Percentiles rank a stretch among this genome's conserved stretches.
These are phyloP conservation scores for Protonemura montana DNA, from an alignment of 2,888 invertebrate species.

Conservation along the genomic window DNA sequence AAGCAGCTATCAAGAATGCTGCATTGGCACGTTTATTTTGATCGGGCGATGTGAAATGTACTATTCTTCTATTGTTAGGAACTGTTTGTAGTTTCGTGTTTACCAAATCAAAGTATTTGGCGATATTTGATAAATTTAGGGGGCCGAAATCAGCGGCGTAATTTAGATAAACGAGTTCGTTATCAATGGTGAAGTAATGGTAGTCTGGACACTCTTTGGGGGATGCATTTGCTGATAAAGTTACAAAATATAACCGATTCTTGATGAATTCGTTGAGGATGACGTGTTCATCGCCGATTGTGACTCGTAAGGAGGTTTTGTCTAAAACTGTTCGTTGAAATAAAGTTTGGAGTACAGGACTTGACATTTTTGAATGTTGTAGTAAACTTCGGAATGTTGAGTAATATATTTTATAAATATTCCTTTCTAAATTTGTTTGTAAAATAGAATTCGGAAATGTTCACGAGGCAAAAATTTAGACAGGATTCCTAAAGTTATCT, in stretches of 20 bases:
- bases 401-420: not conserved
- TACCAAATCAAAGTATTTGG: constrained; percentile 80
- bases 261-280: constrained; percentile 60
- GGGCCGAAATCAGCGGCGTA: constrained; percentile 92
- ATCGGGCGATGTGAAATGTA: constrained; percentile 81
- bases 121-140: constrained; percentile 84
- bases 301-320: not conserved
- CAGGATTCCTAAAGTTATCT: not conserved
- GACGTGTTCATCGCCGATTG: constrained; percentile 36
- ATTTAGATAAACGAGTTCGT: constrained; percentile 81
- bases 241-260: constrained; percentile 81
- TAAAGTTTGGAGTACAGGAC: not conserved
- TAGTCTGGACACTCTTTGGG: constrained; percentile 72
- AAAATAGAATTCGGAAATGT: not conserved
- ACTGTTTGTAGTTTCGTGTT: constrained; percentile 76
- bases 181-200: constrained; percentile 81
- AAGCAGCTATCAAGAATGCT: constrained; percentile 85
- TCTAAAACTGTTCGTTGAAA: not conserved
- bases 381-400: not conserved
- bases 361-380: not conserved
- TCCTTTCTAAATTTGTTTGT: not conserved
- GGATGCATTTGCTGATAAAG: constrained; percentile 68
- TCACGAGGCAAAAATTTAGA: not conserved
- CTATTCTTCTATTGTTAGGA: constrained; percentile 73
- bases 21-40: constrained; percentile 83